Evolutionary conservation across 2,113 vertebrate species (phyloP).

Genomic region (Heloderma charlesbogerti): DNA sequence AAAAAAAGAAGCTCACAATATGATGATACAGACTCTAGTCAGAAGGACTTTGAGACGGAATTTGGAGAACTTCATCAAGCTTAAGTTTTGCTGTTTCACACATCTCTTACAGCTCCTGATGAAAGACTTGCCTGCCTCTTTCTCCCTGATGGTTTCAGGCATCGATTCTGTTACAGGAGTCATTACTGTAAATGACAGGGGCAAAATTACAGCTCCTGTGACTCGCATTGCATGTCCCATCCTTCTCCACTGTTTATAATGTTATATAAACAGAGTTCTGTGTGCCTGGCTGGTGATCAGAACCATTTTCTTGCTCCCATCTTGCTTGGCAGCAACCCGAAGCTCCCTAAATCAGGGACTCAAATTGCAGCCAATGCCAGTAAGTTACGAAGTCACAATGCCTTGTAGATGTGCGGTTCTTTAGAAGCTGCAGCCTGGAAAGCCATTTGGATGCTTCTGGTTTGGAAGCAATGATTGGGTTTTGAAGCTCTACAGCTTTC

Average conservation of each 20-base stretch:
- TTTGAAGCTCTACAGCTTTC: neutral
- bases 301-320: neutral
- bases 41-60: no score
- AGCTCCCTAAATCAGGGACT: neutral
- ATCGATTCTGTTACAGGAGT: neutral
- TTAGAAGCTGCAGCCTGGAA: neutral
- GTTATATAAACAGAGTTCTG: neutral
- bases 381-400: neutral
- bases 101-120: no score
- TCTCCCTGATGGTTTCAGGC: neutral
- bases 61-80: no score
- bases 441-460: neutral
- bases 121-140: no score
- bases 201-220: neutral
- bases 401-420: neutral
- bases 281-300: neutral
- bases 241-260: neutral
- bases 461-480: neutral
- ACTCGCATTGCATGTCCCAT: neutral
- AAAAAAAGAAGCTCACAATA: no score
- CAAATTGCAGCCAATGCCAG: neutral
- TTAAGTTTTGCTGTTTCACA: no score
- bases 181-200: neutral
- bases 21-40: no score
- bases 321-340: neutral